These are phyloP conservation scores for Pomatorhinus ruficollis DNA, from an alignment of 2,113 vertebrate species.

Conservation along the genomic window DNA sequence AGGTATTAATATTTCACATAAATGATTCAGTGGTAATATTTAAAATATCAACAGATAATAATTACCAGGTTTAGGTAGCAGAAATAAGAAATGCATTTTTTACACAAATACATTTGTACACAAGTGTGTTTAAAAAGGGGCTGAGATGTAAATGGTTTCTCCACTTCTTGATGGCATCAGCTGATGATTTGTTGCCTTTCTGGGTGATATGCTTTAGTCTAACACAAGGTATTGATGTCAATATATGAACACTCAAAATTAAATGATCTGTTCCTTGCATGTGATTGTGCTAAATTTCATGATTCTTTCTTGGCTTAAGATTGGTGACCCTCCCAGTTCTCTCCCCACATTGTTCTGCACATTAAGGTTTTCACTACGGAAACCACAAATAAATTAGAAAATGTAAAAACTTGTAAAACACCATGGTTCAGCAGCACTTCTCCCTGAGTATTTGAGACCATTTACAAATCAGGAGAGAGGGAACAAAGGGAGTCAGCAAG, in stretches of 20 bases:
- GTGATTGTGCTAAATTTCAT: not conserved
- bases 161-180: not conserved
- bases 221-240: not conserved
- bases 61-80: not conserved
- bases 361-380: not conserved
- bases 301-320: not conserved
- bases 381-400: not conserved
- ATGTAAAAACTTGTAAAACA: not conserved
- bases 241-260: not conserved
- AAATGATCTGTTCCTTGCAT: not conserved
- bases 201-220: not conserved
- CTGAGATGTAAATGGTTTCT: not conserved
- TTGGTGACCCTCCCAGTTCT: not conserved
- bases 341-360: not conserved
- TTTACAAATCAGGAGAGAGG: not conserved
- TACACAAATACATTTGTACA: not conserved
- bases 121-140: not conserved
- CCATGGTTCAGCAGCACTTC: not conserved
- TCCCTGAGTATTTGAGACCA: not conserved
- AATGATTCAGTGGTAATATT: not conserved
- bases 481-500: not conserved
- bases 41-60: not conserved
- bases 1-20: not conserved
- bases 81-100: not conserved
- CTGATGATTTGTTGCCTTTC: not conserved